Evolutionary conservation across 2,797 vertebrate species (phyloP).

Genomic region (Typhlichthys subterraneus): DNA sequence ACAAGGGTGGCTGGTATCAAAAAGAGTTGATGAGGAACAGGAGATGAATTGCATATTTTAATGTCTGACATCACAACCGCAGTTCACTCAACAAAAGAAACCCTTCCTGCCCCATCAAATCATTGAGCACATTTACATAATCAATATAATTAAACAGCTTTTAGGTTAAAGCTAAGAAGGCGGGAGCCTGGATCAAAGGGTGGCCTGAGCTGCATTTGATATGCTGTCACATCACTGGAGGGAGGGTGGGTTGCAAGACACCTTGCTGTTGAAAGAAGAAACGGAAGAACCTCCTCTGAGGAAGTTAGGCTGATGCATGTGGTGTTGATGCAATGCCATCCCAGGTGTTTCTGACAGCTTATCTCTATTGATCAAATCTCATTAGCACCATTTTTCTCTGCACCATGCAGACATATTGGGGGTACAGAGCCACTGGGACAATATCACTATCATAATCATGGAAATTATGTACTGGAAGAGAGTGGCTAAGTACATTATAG

Average conservation of each 20-base stretch:
- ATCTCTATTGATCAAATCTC: constrained; percentile 64
- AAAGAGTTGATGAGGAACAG: constrained; percentile 48
- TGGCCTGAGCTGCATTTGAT: neutral
- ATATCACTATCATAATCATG: constrained; percentile 47
- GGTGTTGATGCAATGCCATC: constrained; percentile 48
- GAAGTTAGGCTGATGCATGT: constrained; percentile 11
- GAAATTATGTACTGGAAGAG: constrained; percentile 42
- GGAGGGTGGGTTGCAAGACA: neutral
- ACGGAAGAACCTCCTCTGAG: neutral
- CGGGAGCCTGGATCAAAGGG: constrained; percentile 12
- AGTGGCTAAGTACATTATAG: neutral
- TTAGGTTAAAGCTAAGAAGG: constrained; percentile 20
- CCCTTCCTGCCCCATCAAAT: constrained; percentile 5
- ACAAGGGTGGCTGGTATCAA: constrained; percentile 48
- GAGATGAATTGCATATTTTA: constrained; percentile 22
- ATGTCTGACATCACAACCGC: constrained; percentile 21
- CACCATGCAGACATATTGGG: constrained; percentile 32
- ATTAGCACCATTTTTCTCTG: constrained; percentile 54
- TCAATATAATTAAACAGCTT: constrained; percentile 32
- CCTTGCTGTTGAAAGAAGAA: neutral
- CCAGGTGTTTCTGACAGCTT: constrained; percentile 46
- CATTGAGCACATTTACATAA: constrained; percentile 25
- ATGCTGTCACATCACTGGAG: neutral
- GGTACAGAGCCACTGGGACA: constrained; percentile 57
- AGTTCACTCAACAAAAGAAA: neutral